These are phyloP conservation scores for Yponomeuta malinellus DNA, from an alignment of 2,888 invertebrate species.

Conservation along the genomic window DNA sequence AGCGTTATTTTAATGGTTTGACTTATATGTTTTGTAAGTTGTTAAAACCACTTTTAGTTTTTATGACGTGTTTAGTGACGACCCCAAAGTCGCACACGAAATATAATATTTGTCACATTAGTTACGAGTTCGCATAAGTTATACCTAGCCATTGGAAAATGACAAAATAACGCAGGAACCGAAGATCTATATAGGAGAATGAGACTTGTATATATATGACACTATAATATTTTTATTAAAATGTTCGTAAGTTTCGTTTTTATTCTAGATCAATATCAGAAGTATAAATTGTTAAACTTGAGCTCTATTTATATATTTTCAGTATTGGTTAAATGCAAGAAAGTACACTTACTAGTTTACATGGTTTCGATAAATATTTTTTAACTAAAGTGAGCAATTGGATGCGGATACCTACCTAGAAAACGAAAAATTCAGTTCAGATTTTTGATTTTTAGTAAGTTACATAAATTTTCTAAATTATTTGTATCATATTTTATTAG, in stretches of 20 bases:
- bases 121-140: constrained; percentile 22
- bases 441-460: constrained; percentile 26
- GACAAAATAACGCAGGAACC: constrained; percentile 22
- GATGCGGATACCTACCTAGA: background rate
- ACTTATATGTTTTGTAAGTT: constrained; percentile 69
- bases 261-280: constrained; percentile 54
- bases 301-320: constrained; percentile 46
- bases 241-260: constrained; percentile 43
- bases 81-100: constrained; percentile 55
- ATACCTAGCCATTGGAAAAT: constrained; percentile 18
- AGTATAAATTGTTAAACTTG: constrained; percentile 58
- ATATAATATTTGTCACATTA: constrained; percentile 38
- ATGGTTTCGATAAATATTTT: background rate
- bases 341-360: background rate
- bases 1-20: constrained; percentile 65
- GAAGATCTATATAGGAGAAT: constrained; percentile 39
- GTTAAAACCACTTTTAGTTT: constrained; percentile 66
- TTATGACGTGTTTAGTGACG: constrained; percentile 67
- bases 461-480: constrained; percentile 42
- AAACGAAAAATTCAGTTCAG: constrained; percentile 2
- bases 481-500: constrained; percentile 36
- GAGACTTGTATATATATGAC: constrained; percentile 47
- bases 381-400: no score
- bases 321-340: constrained; percentile 25
- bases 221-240: constrained; percentile 40